These are phyloP conservation scores for Caenorhabditis afra DNA, from an alignment of 2,888 invertebrate species.

Conservation along the genomic window DNA sequence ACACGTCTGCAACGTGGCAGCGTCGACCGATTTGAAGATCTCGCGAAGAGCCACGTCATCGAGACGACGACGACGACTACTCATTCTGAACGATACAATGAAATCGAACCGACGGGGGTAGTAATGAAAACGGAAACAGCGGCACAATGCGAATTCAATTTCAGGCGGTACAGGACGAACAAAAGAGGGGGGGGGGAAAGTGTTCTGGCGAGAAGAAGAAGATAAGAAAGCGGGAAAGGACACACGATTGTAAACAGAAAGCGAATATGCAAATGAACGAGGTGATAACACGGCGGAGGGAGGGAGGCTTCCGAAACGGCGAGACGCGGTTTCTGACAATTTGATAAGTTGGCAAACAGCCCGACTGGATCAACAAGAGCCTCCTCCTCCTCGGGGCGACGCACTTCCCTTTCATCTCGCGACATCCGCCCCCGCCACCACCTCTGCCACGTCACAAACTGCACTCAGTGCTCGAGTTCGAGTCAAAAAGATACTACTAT, in stretches of 20 bases:
- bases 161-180: constrained; percentile 3
- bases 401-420: constrained; percentile 29
- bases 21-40: constrained; percentile 34
- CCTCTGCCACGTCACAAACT: too few relatives aligned
- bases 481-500: too few relatives aligned
- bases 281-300: constrained; percentile 30
- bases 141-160: constrained; percentile 1
- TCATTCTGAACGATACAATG: constrained; percentile 2
- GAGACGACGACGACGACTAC: neutral
- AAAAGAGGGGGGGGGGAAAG: constrained; percentile 13
- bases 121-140: neutral
- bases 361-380: constrained; percentile 30
- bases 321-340: constrained; percentile 37
- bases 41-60: constrained; percentile 51
- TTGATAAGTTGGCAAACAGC: constrained; percentile 60
- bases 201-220: constrained; percentile 10
- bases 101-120: neutral
- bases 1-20: constrained; percentile 36
- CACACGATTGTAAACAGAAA: neutral
- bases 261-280: constrained; percentile 36
- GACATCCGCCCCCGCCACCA: constrained; percentile 6
- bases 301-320: too few relatives aligned
- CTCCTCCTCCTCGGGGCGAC: too few relatives aligned
- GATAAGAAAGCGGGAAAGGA: constrained; percentile 33
- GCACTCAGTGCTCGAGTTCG: too few relatives aligned